A percentile compares a stretch with the other conserved stretches of the same genome.
phyloP scores from a whole-genome alignment of 35 echinoderm and acorn worm genomes.

The Stichopus chloronotus region DNA sequence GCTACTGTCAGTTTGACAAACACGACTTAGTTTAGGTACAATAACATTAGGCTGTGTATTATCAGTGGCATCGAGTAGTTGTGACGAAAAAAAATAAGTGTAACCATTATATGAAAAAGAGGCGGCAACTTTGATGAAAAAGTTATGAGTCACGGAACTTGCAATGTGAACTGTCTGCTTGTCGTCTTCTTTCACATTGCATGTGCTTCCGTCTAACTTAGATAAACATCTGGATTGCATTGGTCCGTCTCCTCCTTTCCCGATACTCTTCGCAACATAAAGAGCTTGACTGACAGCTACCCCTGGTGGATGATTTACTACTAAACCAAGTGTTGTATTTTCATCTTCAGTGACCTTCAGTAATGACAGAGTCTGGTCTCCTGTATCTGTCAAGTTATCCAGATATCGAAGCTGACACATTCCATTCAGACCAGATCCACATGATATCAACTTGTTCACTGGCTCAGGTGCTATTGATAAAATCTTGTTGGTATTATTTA shows the following conservation, averaged over 20 bases:
- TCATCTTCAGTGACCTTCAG: neutral
- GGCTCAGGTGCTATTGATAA: neutral
- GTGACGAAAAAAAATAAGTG: neutral
- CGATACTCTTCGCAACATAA: neutral
- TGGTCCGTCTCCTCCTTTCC: neutral
- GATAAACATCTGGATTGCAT: neutral
- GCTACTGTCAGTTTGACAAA: neutral
- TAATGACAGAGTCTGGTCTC: neutral
- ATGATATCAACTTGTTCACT: slow-evolving; percentile 12
- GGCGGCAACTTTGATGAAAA: neutral
- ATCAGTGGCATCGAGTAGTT: neutral
- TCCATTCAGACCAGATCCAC: slow-evolving; percentile 4
- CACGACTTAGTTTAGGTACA: neutral
- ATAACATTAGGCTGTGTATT: neutral
- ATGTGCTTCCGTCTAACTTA: neutral
- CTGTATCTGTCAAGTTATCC: neutral
- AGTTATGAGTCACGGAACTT: neutral
- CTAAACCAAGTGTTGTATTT: neutral
- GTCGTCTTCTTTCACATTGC: neutral
- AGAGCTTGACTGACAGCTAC: too few species aligned
- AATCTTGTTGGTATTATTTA: neutral
- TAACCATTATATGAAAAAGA: neutral
- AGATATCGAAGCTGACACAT: neutral
- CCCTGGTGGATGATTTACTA: neutral
- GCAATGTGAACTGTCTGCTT: neutral